A percentile compares a stretch with the other conserved stretches of the same genome.
phyloP scores from a whole-genome alignment of 1,140 invertebrate genomes.

The Armadillidium nasatum region DNA sequence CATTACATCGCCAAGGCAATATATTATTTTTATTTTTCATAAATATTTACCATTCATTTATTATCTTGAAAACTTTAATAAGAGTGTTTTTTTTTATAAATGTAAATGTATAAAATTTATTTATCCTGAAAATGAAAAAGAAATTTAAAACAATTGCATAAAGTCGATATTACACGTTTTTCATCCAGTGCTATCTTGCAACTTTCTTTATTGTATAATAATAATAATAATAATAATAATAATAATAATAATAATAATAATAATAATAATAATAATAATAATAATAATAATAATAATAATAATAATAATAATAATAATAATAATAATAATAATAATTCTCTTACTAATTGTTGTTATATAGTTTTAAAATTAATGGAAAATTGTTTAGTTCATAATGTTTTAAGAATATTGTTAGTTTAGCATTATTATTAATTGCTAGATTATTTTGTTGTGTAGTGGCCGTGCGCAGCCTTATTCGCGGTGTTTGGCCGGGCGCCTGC shows the following conservation, averaged over 20 bases:
- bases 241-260: too few relatives aligned
- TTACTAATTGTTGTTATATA: not conserved
- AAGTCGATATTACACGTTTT: not conserved
- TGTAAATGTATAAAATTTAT: not conserved
- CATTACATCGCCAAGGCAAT: too few relatives aligned
- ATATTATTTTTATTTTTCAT: not conserved
- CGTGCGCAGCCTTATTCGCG: not conserved
- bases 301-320: too few relatives aligned
- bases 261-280: too few relatives aligned
- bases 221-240: too few relatives aligned
- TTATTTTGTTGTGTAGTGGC: not conserved
- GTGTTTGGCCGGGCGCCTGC: slow-evolving; percentile 5
- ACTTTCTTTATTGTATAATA: not conserved
- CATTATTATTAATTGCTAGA: not conserved
- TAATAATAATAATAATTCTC: too few relatives aligned
- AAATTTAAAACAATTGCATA: not conserved
- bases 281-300: too few relatives aligned
- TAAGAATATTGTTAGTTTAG: not conserved
- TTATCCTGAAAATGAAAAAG: not conserved
- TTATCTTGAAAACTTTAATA: not conserved
- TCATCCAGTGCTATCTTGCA: not conserved
- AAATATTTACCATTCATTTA: not conserved
- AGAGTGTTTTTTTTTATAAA: not conserved
- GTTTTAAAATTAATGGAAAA: not conserved
- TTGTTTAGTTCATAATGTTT: not conserved